A percentile compares a stretch with the other conserved stretches of the same genome.
Evolutionary conservation across 2,113 vertebrate genomes (phyloP).

Genomic region (Nycticryphes semicollaris): DNA sequence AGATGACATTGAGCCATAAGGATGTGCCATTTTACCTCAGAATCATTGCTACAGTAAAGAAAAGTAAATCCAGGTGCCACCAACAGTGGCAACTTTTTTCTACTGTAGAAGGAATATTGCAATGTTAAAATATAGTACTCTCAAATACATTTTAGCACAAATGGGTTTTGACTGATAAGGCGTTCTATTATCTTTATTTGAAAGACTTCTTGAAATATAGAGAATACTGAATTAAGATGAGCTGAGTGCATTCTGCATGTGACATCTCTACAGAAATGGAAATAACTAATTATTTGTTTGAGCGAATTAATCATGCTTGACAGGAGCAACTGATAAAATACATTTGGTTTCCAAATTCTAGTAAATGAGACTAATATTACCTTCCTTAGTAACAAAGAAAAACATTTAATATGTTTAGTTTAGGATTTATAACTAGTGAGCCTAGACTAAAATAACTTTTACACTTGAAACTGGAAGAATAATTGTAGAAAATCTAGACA

Average conservation of each 20-base stretch:
- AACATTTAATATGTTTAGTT: not conserved
- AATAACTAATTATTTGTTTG: constrained; percentile 20
- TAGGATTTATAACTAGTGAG: not conserved
- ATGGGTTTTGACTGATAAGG: not conserved
- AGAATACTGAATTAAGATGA: not conserved
- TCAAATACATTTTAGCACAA: not conserved
- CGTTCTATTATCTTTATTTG: not conserved
- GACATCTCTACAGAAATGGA: not conserved
- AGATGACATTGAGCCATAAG: not conserved
- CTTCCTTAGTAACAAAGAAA: not conserved
- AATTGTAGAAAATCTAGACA: not conserved
- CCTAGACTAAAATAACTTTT: not conserved
- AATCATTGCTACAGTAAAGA: not conserved
- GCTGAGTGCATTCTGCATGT: not conserved
- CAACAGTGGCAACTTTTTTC: not conserved
- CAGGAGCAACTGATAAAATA: not conserved
- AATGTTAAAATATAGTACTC: not conserved
- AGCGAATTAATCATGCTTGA: not conserved
- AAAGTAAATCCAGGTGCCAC: not conserved
- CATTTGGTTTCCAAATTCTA: not conserved
- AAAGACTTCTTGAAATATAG: not conserved
- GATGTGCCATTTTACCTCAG: not conserved
- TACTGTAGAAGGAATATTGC: not conserved
- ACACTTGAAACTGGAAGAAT: not conserved
- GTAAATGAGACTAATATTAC: not conserved